phyloP scores from a whole-genome alignment of 2,797 vertebrate genomes.

The Danio aesculapii region DNA sequence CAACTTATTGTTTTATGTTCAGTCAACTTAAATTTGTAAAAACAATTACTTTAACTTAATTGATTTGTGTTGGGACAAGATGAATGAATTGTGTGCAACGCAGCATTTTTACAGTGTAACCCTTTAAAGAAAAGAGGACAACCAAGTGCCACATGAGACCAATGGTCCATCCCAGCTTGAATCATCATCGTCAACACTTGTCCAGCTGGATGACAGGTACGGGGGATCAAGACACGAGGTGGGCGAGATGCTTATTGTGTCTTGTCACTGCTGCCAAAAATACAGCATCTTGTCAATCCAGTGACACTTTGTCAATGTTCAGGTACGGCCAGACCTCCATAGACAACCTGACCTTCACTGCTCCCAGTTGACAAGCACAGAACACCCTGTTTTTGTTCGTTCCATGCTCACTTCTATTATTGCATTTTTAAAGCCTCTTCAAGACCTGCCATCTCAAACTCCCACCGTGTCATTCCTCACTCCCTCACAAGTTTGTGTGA shows the following conservation, averaged over 20 bases:
- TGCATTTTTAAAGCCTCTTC: not conserved
- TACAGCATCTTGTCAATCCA: not conserved
- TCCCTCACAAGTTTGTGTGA: not conserved
- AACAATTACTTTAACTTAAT: too few species aligned
- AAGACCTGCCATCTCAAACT: not conserved
- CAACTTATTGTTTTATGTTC: too few species aligned
- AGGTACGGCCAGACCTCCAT: not conserved
- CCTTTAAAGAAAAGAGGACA: too few species aligned
- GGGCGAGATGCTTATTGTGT: not conserved
- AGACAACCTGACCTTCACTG: conserved; percentile 1
- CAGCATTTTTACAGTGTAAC: too few species aligned
- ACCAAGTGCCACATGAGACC: not conserved
- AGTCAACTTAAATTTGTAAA: too few species aligned
- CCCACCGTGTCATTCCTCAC: not conserved
- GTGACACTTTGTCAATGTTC: not conserved
- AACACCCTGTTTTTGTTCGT: not conserved
- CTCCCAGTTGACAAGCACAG: not conserved
- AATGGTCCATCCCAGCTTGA: not conserved
- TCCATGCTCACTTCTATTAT: not conserved
- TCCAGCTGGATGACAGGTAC: not conserved
- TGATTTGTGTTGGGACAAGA: too few species aligned
- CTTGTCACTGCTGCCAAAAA: not conserved
- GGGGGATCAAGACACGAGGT: not conserved
- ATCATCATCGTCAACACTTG: not conserved
- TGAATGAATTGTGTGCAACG: too few species aligned